Conservation (phyloP, 1,140 invertebrate genomes). For the Lordiphosa clarofinis region DNA sequence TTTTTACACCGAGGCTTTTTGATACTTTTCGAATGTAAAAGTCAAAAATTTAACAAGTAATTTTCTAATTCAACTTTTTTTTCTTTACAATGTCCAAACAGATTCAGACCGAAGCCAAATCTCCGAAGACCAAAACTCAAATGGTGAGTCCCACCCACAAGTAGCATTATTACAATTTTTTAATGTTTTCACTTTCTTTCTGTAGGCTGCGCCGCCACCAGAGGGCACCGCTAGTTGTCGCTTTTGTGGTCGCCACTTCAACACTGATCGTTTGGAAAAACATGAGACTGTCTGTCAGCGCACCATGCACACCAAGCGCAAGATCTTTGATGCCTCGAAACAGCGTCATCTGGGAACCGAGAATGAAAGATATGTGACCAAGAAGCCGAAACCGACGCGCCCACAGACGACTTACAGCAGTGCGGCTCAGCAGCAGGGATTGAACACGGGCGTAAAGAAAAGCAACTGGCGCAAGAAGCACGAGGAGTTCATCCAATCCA, state of each 20-base stretch:
- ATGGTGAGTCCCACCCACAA: constrained; percentile 33
- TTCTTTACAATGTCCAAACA: not conserved
- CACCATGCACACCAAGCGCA: constrained; percentile 88
- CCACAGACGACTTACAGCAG: constrained; percentile 47
- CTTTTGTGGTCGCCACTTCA: constrained; percentile 87
- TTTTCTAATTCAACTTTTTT: not conserved
- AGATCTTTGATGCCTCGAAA: constrained; percentile 92
- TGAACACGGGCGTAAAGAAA: constrained; percentile 81
- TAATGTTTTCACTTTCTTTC: not conserved
- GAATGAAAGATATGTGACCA: constrained; percentile 85
- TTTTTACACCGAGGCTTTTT: too few relatives aligned
- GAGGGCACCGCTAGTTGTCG: constrained; percentile 81
- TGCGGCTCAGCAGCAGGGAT: constrained; percentile 52
- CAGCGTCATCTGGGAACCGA: constrained; percentile 92
- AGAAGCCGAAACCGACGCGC: constrained; percentile 63
- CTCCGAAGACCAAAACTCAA: constrained; percentile 42
- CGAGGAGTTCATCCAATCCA: constrained; percentile 94
- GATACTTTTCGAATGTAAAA: not conserved
- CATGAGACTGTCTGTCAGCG: constrained; percentile 92
- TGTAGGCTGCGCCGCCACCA: constrained; percentile 22
- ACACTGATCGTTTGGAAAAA: constrained; percentile 87
- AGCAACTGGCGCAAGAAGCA: constrained; percentile 94
- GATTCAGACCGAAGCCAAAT: constrained; percentile 40
- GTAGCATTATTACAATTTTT: fast-evolving
- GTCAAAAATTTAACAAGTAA: constrained; percentile 4